Evolutionary conservation across 2,888 invertebrate species (phyloP), one percentile per base, ranked within the genome.

Genomic region (Euplexia lucipara): DNA sequence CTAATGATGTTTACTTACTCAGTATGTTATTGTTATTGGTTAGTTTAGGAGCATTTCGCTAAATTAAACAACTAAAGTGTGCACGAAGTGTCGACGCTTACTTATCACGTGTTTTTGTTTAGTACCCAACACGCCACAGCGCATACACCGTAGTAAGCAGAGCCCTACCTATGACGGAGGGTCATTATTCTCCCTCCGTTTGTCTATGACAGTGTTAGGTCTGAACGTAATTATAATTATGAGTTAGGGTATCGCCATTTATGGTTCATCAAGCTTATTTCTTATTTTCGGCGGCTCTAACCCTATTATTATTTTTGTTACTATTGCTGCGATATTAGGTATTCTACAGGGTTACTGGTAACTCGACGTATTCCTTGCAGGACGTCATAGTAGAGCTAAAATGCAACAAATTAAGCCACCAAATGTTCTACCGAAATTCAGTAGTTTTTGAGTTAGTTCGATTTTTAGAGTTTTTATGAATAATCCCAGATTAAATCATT

Each of bases 171-270:
- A 57, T 34, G 34, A 41, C 51, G 39, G 16, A 51, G 70, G 61
- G 70, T 45, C 22, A 51, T 51, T 51, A 61, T 20, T 45, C 67
- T 51, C 67, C 67, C 61, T 61, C n/a, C 39, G 37, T 34, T 67
- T 69, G 61, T 69, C 70, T 67, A 69, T 39, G 20, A 16, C 51
- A 6, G 47, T 37, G 60, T 51, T 51, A 56, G 44, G 41, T 48
- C 35, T 52, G 47, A 52, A 53, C 51, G 70, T 62, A 61, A 73
- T 63, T 63, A 53, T 62, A 61, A 73, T 63, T 63, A 53, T 63
- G 48, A 53, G 52, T 48, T 18, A 62, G 62, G 70, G 14, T 48
- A 37, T 62, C 32, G 41, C 42, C 30, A 58, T 57, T 61, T 49
- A 49, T 54, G 22, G 67, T 56, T 39, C 59, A 61, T 42, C 45